Percentiles rank a stretch among this genome's conserved stretches.
Evolutionary conservation across 2,797 vertebrate species (phyloP).

Genomic region (Micropoecilia bifurca): DNA sequence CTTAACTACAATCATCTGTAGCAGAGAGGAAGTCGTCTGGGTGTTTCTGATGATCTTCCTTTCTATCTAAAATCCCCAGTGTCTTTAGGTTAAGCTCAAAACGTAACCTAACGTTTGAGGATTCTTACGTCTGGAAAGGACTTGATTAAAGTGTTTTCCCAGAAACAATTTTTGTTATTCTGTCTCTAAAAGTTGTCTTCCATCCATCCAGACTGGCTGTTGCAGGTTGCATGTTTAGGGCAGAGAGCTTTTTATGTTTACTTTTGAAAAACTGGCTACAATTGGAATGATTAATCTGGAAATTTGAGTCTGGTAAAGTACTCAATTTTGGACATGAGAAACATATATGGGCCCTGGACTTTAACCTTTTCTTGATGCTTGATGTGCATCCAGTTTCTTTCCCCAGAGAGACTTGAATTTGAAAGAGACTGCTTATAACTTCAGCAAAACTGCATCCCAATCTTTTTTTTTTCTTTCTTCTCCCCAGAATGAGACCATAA

Average conservation of each 20-base stretch:
- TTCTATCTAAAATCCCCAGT: not conserved
- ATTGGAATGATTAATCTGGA: not conserved
- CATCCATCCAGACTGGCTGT: not conserved
- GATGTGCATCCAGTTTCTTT: not conserved
- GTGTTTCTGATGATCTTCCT: not conserved
- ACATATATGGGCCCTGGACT: not conserved
- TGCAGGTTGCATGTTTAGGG: not conserved
- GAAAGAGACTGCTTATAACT: not conserved
- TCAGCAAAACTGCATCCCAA: not conserved
- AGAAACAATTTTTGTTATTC: not conserved
- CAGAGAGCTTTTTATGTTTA: too few species aligned
- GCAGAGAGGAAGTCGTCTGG: not conserved
- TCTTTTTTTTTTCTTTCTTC: not conserved
- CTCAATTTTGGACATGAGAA: not conserved
- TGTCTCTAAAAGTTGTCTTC: not conserved
- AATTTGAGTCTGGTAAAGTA: not conserved
- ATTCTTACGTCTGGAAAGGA: not conserved
- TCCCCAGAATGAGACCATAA: not conserved
- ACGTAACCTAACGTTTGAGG: not conserved
- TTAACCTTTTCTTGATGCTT: not conserved
- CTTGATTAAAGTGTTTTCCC: not conserved
- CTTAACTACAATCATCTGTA: constrained; percentile 7
- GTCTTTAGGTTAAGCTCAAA: not conserved
- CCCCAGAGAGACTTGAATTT: not conserved
- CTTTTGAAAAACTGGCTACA: too few species aligned